Conservation (phyloP, 2,888 invertebrate genomes). For the Pristionchus japonicus region DNA sequence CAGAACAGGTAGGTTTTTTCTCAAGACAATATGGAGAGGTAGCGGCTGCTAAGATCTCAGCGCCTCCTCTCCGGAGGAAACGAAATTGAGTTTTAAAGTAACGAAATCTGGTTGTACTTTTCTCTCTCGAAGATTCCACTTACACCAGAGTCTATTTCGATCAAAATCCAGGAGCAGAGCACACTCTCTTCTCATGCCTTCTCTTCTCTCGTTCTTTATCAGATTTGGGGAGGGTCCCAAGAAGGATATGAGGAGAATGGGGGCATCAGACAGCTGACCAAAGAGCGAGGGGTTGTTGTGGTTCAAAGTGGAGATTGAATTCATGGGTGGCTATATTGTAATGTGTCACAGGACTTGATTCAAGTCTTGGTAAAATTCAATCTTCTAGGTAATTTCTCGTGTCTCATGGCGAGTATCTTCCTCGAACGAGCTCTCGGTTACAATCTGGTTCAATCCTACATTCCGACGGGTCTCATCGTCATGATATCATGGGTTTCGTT, state of each 20-base stretch:
- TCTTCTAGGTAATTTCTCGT: conserved; percentile 69
- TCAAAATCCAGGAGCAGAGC: not conserved
- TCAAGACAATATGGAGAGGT: not conserved
- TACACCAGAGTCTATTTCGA: not conserved
- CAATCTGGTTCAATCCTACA: conserved; percentile 71
- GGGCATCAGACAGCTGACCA: not conserved
- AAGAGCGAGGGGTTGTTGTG: conserved; percentile 2
- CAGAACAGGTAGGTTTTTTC: conserved; percentile 58
- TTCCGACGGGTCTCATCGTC: conserved; percentile 56
- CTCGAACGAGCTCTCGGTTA: conserved; percentile 72
- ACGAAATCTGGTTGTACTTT: conserved; percentile 16
- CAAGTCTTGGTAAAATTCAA: not conserved
- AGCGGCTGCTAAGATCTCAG: not conserved
- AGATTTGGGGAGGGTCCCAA: conserved; percentile 1
- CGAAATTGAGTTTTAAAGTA: conserved; percentile 2
- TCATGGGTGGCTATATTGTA: too few relatives aligned
- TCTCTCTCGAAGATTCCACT: not conserved
- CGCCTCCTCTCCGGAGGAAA: not conserved
- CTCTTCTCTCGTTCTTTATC: not conserved
- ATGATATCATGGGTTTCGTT: conserved; percentile 67
- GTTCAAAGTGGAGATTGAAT: conserved; percentile 18
- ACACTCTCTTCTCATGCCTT: not conserved
- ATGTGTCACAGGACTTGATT: too few relatives aligned
- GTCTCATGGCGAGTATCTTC: conserved; percentile 65
- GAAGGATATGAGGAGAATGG: not conserved